These are phyloP conservation scores for Actinia equina DNA, from an alignment of 64 coral and sea anemone genomes.

Conservation along the genomic window DNA sequence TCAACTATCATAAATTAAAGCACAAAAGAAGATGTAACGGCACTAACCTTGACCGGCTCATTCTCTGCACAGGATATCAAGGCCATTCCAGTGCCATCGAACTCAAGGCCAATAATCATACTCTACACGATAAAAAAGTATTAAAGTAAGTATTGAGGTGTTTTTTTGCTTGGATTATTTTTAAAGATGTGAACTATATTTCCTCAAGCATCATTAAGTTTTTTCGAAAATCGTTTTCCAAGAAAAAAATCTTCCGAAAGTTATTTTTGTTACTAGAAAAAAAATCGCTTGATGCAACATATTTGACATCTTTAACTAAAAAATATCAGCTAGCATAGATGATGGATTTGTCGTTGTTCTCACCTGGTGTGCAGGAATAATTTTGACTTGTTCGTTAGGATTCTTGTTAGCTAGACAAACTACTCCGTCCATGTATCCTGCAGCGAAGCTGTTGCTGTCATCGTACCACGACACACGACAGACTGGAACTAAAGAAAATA, in stretches of 20 bases:
- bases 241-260: too few relatives aligned
- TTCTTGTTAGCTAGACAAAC: constrained; percentile 76
- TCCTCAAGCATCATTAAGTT: too few relatives aligned
- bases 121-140: constrained; percentile 12
- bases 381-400: constrained; percentile 46
- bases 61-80: constrained; percentile 76
- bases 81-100: constrained; percentile 55
- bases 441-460: constrained; percentile 68
- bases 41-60: constrained; percentile 73
- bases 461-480: constrained; percentile 76
- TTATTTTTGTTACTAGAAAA: too few relatives aligned
- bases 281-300: too few relatives aligned
- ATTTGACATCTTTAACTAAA: too few relatives aligned
- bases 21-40: too few relatives aligned
- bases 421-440: constrained; percentile 73
- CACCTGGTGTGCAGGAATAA: constrained; percentile 70
- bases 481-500: constrained; percentile 43
- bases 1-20: too few relatives aligned
- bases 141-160: too few relatives aligned
- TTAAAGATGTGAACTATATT: too few relatives aligned
- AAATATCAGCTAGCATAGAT: background rate
- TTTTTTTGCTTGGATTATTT: too few relatives aligned
- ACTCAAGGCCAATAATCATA: constrained; percentile 72
- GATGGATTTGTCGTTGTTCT: background rate
- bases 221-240: too few relatives aligned